Percentiles rank a stretch among this genome's conserved stretches.
These are phyloP conservation scores for Paralichthys olivaceus DNA, from an alignment of 2,113 vertebrate species.

Conservation along the genomic window DNA sequence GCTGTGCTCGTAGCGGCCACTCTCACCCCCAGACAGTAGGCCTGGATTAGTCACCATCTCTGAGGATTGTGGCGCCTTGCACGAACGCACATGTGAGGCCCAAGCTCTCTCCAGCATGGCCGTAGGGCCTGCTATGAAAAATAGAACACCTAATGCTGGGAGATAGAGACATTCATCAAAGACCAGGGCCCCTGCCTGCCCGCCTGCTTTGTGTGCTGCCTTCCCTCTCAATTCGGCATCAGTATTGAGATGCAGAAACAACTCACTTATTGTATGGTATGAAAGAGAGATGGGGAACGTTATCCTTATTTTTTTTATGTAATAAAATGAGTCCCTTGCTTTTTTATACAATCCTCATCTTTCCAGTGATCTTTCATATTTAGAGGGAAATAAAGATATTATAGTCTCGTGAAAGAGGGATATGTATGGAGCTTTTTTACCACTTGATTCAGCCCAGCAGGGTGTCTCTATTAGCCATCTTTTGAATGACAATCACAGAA, in stretches of 20 bases:
- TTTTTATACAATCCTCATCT: slow-evolving; percentile 21
- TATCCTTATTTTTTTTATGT: slow-evolving; percentile 68
- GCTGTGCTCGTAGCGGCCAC: slow-evolving; percentile 62
- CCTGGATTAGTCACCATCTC: slow-evolving; percentile 77
- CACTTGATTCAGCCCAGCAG: slow-evolving; percentile 28
- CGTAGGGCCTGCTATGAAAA: slow-evolving; percentile 79
- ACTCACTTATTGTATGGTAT: slow-evolving; percentile 73
- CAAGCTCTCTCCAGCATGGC: slow-evolving; percentile 66
- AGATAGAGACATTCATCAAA: slow-evolving; percentile 86
- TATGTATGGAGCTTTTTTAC: slow-evolving; percentile 29
- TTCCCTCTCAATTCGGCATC: slow-evolving; percentile 59
- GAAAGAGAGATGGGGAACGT: slow-evolving; percentile 67
- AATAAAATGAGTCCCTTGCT: slow-evolving; percentile 54
- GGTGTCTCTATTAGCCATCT: slow-evolving; percentile 38
- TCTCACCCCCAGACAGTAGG: slow-evolving; percentile 69
- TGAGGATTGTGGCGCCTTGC: slow-evolving; percentile 65
- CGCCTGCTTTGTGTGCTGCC: slow-evolving; percentile 66
- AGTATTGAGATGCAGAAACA: slow-evolving; percentile 72
- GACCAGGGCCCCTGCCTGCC: slow-evolving; percentile 62
- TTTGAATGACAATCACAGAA: slow-evolving; percentile 59
- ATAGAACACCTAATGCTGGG: slow-evolving; percentile 83
- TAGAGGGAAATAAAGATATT: slow-evolving; percentile 39
- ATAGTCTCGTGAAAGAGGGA: slow-evolving; percentile 41
- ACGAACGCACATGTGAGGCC: slow-evolving; percentile 63
- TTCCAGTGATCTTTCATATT: slow-evolving; percentile 53